Evolutionary conservation across 2,888 invertebrate genomes (phyloP), one percentile per base, ranked within the genome.

Genomic region (Ochropacha duplaris): DNA sequence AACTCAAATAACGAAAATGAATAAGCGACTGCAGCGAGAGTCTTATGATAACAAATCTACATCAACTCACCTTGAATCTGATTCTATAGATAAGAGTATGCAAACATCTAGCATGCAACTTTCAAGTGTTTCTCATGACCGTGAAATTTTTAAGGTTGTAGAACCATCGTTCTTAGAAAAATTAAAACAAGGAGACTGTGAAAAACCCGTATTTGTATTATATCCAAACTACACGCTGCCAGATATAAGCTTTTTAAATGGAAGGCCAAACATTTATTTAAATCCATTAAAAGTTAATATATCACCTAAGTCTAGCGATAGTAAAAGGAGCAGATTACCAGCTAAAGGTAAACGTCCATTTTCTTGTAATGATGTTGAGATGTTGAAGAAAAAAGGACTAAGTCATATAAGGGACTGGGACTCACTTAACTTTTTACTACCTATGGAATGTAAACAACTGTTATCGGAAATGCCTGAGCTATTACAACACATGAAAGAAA

Each of bases 371-470:
- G 97, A 98, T 78, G 94, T 97, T 55, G 98, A 98, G 86, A 94
- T 95, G 62, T 86, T 98, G 44, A 95, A 96, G 79, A 96, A 96
- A 78, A 95, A 96, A 84, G 97, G 97, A 56, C 95, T 97, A 64
- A 94, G 95, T 49, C 98, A 98, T 80, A 96, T 99, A 9, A 95
- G 96, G 80, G 99, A 99, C 85, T 99, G 98, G 98, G 97, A 98
- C 75, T 98, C 98, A 0, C 90, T 99, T 55, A 97, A 97, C 72
- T 96, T 98, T 68, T 93, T 99, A 54, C 88, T 99, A 64, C 99
- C 99, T 4, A 92, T 94, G 66, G 98, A 99, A 84, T 97, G 96
- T 81, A 94, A 95, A 65, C 95, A 96, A 77, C 94, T 97, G 65
- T 83, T 98, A 54, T 94, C 95, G 16, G 96, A 97, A 83, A 94